These are phyloP conservation scores for Anthonomus grandis DNA, from an alignment of 1,140 invertebrate species.

Conservation along the genomic window DNA sequence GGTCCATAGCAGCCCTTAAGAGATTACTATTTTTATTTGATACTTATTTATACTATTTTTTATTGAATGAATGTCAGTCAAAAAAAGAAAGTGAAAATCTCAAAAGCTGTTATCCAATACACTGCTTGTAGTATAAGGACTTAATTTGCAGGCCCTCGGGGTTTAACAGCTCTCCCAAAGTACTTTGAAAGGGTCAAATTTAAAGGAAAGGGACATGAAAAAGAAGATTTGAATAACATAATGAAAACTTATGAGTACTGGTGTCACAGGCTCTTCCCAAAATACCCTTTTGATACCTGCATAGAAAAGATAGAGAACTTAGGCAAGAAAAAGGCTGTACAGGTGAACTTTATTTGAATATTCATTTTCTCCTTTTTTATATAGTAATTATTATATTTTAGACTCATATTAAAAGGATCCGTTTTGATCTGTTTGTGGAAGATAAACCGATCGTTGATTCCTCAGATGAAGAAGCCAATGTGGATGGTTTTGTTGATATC, in stretches of 20 bases:
- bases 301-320: constrained; percentile 77
- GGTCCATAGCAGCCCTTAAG: too few species aligned
- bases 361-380: neutral
- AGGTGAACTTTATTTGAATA: constrained; percentile 29
- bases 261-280: constrained; percentile 87
- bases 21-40: too few species aligned
- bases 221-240: constrained; percentile 74
- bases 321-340: constrained; percentile 68
- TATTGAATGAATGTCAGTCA: too few species aligned
- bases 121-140: neutral
- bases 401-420: constrained; percentile 43
- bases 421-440: constrained; percentile 37
- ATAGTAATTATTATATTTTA: constrained; percentile 26
- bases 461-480: constrained; percentile 27
- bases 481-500: constrained; percentile 27
- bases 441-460: constrained; percentile 29
- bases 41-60: too few species aligned
- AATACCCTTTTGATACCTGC: constrained; percentile 81
- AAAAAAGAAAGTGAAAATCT: neutral
- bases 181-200: constrained; percentile 82
- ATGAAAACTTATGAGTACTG: constrained; percentile 87
- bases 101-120: neutral
- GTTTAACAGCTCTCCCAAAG: constrained; percentile 72
- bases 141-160: constrained; percentile 57
- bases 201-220: constrained; percentile 79